phyloP scores from a whole-genome alignment of 2,888 invertebrate genomes.

The Nebria salina region DNA sequence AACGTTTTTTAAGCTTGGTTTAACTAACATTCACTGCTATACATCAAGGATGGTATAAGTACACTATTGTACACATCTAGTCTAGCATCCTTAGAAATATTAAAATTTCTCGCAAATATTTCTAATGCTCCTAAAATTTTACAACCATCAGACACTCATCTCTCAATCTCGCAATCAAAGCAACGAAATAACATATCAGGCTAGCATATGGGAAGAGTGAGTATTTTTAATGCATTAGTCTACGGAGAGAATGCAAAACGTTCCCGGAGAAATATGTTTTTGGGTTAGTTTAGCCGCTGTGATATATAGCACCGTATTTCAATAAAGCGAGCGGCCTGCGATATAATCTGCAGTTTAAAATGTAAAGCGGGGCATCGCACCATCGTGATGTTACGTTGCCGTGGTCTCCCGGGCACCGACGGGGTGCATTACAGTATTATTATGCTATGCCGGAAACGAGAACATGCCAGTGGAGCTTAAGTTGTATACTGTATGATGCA shows the following conservation, averaged over 20 bases:
- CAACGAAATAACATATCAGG: not conserved
- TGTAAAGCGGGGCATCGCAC: conserved; percentile 30
- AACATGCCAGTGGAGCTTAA: not conserved
- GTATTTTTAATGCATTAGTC: not conserved
- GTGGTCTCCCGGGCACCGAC: not conserved
- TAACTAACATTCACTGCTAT: too few relatives aligned
- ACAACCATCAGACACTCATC: too few relatives aligned
- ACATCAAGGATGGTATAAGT: too few relatives aligned
- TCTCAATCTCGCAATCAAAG: too few relatives aligned
- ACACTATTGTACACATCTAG: too few relatives aligned
- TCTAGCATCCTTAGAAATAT: too few relatives aligned
- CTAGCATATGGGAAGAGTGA: not conserved
- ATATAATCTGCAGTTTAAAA: conserved; percentile 43
- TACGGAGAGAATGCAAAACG: not conserved
- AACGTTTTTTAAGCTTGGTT: too few relatives aligned
- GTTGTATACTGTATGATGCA: not conserved
- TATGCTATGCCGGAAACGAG: not conserved
- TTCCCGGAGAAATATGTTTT: conserved; percentile 33
- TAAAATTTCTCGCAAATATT: too few relatives aligned
- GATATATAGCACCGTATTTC: conserved; percentile 29
- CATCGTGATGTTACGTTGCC: not conserved
- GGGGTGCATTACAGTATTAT: not conserved
- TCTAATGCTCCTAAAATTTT: too few relatives aligned
- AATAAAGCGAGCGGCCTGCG: conserved; percentile 28
- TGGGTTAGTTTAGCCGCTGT: conserved; percentile 29